phyloP scores from a whole-genome alignment of 2,113 vertebrate species.

The Erythrocercus mccallii region DNA sequence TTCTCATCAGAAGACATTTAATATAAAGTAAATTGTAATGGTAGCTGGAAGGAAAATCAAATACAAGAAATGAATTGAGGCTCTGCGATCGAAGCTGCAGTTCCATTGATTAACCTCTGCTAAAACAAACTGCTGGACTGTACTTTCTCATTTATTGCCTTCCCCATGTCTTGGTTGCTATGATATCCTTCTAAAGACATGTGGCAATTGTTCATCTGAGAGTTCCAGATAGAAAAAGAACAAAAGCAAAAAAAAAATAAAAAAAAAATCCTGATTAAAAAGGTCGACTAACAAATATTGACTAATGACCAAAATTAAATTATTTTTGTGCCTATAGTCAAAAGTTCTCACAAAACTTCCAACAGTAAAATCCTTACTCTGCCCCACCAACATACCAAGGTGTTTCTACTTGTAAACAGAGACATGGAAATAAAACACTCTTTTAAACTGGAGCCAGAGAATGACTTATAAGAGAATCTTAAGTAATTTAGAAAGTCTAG shows the following conservation, averaged over 20 bases:
- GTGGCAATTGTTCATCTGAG: conserved; percentile 46
- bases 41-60: conserved; percentile 68
- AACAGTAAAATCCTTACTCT: conserved; percentile 35
- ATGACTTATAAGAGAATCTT: neutral
- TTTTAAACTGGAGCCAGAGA: neutral
- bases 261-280: conserved; percentile 59
- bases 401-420: neutral
- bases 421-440: neutral
- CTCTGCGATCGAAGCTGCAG: conserved; percentile 36
- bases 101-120: conserved; percentile 59
- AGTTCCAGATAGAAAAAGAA: conserved; percentile 21
- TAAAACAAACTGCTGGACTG: conserved; percentile 36
- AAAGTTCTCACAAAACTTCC: conserved; percentile 29
- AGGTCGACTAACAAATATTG: conserved; percentile 38
- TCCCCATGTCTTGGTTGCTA: conserved; percentile 33
- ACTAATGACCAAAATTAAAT: conserved; percentile 36
- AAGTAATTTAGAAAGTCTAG: neutral
- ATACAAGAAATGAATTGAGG: conserved; percentile 66
- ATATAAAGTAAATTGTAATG: conserved; percentile 56
- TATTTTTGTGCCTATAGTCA: neutral
- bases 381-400: neutral
- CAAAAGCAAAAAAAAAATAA: conserved; percentile 1
- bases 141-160: neutral
- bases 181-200: conserved; percentile 42
- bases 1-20: conserved; percentile 60